Evolutionary conservation across 1,140 invertebrate species (phyloP).

Genomic region (Rhagoletis pomonella): DNA sequence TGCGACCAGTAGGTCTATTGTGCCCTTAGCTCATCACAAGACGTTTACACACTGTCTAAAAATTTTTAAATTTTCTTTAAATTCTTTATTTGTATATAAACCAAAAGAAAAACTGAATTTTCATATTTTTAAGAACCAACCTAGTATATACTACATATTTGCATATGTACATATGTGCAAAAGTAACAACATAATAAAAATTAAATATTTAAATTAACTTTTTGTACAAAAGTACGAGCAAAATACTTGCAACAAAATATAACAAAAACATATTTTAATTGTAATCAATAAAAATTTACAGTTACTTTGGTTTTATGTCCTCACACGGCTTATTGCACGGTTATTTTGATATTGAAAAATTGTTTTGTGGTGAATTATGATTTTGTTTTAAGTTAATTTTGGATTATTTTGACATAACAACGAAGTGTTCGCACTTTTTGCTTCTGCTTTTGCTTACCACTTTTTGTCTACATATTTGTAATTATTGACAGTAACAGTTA

Average conservation of each 20-base stretch:
- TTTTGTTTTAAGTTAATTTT: neutral
- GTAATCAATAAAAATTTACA: neutral
- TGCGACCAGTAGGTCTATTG: too few relatives aligned
- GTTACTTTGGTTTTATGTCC: neutral
- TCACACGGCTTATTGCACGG: conserved; percentile 27
- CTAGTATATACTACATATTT: neutral
- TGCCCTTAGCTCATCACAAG: too few relatives aligned
- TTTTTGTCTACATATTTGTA: neutral
- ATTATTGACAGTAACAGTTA: conserved; percentile 22
- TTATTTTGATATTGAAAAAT: neutral
- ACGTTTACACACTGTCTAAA: too few relatives aligned
- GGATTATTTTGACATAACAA: neutral
- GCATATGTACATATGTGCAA: neutral
- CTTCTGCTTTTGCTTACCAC: neutral
- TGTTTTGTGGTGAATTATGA: neutral
- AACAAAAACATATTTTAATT: neutral
- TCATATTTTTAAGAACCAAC: too few relatives aligned
- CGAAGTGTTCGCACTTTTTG: neutral
- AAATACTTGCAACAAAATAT: neutral
- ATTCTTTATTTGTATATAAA: too few relatives aligned
- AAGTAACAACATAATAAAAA: neutral
- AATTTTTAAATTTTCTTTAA: too few relatives aligned
- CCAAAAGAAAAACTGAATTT: too few relatives aligned
- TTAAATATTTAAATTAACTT: conserved; percentile 7
- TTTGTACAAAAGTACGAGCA: conserved; percentile 9